Conservation (phyloP, 2,113 vertebrate genomes). For the Notothenia rossii region DNA sequence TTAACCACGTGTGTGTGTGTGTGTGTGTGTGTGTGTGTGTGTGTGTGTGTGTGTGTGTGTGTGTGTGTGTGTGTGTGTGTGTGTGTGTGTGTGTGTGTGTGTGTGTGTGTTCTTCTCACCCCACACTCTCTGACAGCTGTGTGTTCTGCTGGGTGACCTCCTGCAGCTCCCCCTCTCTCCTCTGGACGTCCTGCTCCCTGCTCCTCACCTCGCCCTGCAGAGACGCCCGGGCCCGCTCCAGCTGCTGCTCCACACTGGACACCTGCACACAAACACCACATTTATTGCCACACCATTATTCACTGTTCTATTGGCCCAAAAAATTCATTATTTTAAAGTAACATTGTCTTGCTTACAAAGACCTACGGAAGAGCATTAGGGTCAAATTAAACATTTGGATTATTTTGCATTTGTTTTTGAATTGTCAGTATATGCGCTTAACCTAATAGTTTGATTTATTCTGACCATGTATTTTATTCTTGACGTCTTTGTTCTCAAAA, state of each 20-base stretch:
- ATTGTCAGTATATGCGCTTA: too few relatives aligned
- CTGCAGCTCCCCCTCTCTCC: slow-evolving; percentile 79
- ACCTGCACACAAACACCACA: slow-evolving; percentile 78
- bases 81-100: too few relatives aligned
- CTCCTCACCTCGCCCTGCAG: slow-evolving; percentile 84
- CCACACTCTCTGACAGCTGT: slow-evolving; percentile 83
- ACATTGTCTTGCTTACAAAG: neutral
- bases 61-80: too few relatives aligned
- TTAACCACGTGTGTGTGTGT: too few relatives aligned
- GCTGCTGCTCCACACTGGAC: slow-evolving; percentile 89
- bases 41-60: too few relatives aligned
- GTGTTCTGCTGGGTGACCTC: slow-evolving; percentile 81
- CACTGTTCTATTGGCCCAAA: neutral
- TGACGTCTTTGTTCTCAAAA: too few relatives aligned
- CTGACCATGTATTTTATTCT: too few relatives aligned
- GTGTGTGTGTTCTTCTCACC: slow-evolving; percentile 76
- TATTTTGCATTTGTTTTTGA: too few relatives aligned
- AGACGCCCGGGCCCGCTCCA: slow-evolving; percentile 85
- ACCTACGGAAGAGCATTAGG: neutral
- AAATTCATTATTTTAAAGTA: neutral
- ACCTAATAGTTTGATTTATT: too few relatives aligned
- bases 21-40: too few relatives aligned
- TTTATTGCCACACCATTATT: neutral
- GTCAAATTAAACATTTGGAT: too few relatives aligned
- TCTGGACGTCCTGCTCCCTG: slow-evolving; percentile 78